Percentiles rank a stretch among this genome's conserved stretches.
These are phyloP conservation scores for Diphyllodes magnificus DNA, from an alignment of 2,113 vertebrate species.

Conservation along the genomic window DNA sequence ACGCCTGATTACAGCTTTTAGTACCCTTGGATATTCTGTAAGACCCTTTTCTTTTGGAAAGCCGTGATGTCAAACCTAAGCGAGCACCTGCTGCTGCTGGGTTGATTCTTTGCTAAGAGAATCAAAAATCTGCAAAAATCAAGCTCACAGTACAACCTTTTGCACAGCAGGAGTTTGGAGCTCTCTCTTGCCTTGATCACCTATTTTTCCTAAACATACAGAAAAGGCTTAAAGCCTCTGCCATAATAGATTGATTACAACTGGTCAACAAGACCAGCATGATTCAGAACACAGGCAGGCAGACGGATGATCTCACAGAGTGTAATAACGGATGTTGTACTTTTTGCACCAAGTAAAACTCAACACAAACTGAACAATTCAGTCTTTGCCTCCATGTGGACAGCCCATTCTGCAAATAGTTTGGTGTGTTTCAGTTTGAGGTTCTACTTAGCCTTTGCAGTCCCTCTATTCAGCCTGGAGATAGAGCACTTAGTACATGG, in stretches of 20 bases:
- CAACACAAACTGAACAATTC: not conserved
- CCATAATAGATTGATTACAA: not conserved
- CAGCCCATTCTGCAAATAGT: not conserved
- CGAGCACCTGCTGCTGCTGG: not conserved
- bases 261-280: not conserved
- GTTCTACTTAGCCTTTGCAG: not conserved
- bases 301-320: not conserved
- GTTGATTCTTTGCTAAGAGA: not conserved
- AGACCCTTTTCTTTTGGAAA: not conserved
- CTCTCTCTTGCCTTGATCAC: not conserved
- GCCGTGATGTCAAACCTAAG: not conserved
- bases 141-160: not conserved
- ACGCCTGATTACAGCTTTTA: not conserved
- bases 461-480: not conserved
- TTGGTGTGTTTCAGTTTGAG: not conserved
- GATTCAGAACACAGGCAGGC: not conserved
- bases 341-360: not conserved
- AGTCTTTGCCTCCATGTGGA: not conserved
- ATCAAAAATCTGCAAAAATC: not conserved
- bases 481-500: not conserved
- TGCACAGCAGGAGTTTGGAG: not conserved
- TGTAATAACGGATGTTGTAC: fast-evolving
- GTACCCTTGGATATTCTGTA: not conserved
- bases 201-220: fast-evolving
- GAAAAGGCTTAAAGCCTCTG: not conserved